Evolutionary conservation across 2,888 invertebrate species (phyloP).

Genomic region (Physocephala rufipes): DNA sequence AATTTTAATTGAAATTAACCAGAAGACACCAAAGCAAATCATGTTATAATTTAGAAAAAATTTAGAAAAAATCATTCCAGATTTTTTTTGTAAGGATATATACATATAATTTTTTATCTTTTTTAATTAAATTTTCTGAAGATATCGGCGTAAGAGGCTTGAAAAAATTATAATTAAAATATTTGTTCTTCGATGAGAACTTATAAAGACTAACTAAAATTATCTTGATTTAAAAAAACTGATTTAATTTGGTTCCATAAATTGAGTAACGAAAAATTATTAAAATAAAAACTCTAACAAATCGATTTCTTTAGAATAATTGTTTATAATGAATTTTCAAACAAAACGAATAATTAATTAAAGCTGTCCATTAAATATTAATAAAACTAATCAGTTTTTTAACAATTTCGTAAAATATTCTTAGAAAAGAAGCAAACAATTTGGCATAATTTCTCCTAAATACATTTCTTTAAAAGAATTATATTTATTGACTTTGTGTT

Average conservation of each 20-base stretch:
- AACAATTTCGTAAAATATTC: conserved; percentile 35
- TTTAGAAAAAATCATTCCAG: neutral
- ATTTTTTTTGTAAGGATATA: too few relatives aligned
- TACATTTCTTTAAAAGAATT: conserved; percentile 13
- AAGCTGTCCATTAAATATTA: neutral
- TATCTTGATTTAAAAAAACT: too few relatives aligned
- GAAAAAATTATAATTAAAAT: too few relatives aligned
- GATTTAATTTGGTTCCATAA: too few relatives aligned
- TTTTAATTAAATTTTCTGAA: too few relatives aligned
- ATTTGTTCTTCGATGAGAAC: too few relatives aligned
- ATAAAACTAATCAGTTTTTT: neutral
- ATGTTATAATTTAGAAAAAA: neutral
- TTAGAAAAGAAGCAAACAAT: conserved; percentile 41
- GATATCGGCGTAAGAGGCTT: too few relatives aligned
- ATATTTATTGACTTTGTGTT: conserved; percentile 4
- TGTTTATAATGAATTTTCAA: conserved; percentile 35
- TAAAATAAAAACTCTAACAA: conserved; percentile 25
- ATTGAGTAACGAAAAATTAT: conserved; percentile 7
- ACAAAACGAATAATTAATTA: conserved; percentile 45
- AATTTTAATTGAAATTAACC: neutral
- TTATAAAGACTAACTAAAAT: too few relatives aligned
- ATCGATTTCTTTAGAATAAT: conserved; percentile 5
- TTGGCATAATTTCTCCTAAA: conserved; percentile 39
- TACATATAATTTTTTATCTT: too few relatives aligned
- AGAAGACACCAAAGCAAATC: neutral